Evolutionary conservation across 2,888 invertebrate genomes (phyloP).

Genomic region (Drosophila neutralis): DNA sequence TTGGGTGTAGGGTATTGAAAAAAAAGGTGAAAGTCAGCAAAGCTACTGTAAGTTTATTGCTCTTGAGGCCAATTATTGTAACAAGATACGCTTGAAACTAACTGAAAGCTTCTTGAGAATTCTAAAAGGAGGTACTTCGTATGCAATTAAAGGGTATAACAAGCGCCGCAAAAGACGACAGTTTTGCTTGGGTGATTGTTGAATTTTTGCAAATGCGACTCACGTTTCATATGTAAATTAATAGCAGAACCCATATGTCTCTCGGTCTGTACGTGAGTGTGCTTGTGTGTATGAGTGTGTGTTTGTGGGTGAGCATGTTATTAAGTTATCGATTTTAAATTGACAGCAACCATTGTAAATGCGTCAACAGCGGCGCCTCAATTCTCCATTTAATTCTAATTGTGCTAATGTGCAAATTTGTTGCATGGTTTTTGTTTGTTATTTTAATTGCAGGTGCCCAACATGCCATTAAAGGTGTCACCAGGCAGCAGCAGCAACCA

Average conservation of each 20-base stretch:
- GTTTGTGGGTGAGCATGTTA: conserved; percentile 15
- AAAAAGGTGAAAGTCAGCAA: not conserved
- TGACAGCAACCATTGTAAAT: conserved; percentile 42
- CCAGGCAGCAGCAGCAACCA: conserved; percentile 17
- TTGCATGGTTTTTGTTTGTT: conserved; percentile 25
- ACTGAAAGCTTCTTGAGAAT: conserved; percentile 1
- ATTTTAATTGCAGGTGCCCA: conserved; percentile 83
- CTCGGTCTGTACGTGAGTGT: not conserved
- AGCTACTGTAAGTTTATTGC: not conserved
- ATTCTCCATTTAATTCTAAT: conserved; percentile 44
- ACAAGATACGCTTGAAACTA: conserved; percentile 11
- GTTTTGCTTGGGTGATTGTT: conserved; percentile 15
- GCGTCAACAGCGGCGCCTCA: conserved; percentile 44
- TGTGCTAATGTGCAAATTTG: conserved; percentile 47
- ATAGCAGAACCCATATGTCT: conserved; percentile 30
- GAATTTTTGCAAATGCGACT: conserved; percentile 47
- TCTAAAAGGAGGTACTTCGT: not conserved
- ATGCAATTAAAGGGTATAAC: conserved; percentile 22
- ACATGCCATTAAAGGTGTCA: conserved; percentile 80
- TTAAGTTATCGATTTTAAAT: conserved; percentile 57
- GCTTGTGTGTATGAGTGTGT: not conserved
- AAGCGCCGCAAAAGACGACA: conserved; percentile 8
- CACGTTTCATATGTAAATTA: conserved; percentile 70
- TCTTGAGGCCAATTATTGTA: conserved; percentile 6
- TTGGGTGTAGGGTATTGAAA: not conserved